Evolutionary conservation across 2,888 invertebrate species (phyloP), one percentile per base, ranked within the genome.

Genomic region (Agrotis puta): DNA sequence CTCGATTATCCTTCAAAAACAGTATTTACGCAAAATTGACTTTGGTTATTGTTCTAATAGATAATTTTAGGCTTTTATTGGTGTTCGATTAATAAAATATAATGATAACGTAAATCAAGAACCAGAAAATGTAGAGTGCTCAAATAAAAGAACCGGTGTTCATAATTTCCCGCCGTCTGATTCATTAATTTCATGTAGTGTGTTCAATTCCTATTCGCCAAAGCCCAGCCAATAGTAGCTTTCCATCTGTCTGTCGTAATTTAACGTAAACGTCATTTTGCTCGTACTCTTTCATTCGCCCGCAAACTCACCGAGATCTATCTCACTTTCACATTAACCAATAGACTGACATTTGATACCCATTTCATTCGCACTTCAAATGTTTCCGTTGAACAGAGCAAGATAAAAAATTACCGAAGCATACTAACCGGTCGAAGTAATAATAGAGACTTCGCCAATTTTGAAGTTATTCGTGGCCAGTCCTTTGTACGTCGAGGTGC

Each of bases 191-290:
- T 88, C 81, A 76, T 88, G 87, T 81, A 92, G 94, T 96, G 95
- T 96, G 96, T 95, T 93, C 91, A 79, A 87, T 90, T 90, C 83
- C 87, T 88, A 96, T 97, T 97, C 92, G 97, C 88, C 87, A 87
- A 85, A 79, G 71, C 83, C 72, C 82, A 83, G 88, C 97, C 97
- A 97, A 97, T 97, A 84, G 90, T 70, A 93, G 88, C 88, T 87
- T 96, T 97, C 97, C 98, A 98, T 97, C 97, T 97, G 97, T 97
- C 97, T 97, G 92, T 88, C 91, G 94, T 95, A 94, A 91, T 90
- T 88, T 89, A 86, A 91, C 89, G 91, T 91, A 89, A 87, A 88
- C 85, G 84, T 86, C 84, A 86, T 83, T 64, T 51, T 88, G 88
- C 84, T 84, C 82, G 16, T 90, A 90, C 84, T 68, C 91, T 86